Conservation (phyloP, 1,140 invertebrate species). For the Trichomalopsis sarcophagae region DNA sequence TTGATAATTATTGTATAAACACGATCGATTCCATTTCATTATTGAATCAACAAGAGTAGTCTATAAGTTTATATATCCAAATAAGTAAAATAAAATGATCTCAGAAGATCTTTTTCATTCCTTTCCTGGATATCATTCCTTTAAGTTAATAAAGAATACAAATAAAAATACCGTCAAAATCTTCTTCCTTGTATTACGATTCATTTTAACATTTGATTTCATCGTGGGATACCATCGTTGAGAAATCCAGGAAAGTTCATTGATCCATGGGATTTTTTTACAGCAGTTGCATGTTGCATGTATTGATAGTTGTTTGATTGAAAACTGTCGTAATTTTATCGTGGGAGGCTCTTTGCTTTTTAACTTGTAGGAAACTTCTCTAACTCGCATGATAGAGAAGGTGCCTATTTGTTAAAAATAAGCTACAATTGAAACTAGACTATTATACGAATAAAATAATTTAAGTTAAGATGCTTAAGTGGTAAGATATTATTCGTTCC, state of each 20-base stretch:
- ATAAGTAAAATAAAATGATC: conserved; percentile 41
- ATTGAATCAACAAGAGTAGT: conserved; percentile 5
- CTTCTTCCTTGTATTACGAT: not conserved
- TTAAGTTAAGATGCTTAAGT: not conserved
- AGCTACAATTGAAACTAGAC: not conserved
- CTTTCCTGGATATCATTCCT: conserved; percentile 23
- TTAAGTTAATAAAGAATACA: conserved; percentile 2
- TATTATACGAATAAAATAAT: not conserved
- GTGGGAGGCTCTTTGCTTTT: conserved; percentile 17
- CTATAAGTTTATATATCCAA: conserved; percentile 4
- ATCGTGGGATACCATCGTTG: conserved; percentile 28
- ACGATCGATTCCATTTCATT: not conserved
- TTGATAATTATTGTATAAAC: not conserved
- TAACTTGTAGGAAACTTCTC: conserved; percentile 58
- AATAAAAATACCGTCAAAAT: not conserved
- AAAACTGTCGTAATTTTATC: not conserved
- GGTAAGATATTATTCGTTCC: not conserved
- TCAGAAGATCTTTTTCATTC: conserved; percentile 20
- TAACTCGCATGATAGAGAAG: conserved; percentile 64
- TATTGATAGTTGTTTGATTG: conserved; percentile 19
- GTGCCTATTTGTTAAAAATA: conserved; percentile 53
- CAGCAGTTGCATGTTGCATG: conserved; percentile 47
- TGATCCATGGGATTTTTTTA: not conserved
- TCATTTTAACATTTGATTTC: conserved; percentile 11
- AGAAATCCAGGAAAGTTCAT: not conserved